A percentile compares a stretch with the other conserved stretches of the same genome.
These are phyloP conservation scores for Calidris pugnax DNA, from an alignment of 2,113 vertebrate species.

Conservation along the genomic window DNA sequence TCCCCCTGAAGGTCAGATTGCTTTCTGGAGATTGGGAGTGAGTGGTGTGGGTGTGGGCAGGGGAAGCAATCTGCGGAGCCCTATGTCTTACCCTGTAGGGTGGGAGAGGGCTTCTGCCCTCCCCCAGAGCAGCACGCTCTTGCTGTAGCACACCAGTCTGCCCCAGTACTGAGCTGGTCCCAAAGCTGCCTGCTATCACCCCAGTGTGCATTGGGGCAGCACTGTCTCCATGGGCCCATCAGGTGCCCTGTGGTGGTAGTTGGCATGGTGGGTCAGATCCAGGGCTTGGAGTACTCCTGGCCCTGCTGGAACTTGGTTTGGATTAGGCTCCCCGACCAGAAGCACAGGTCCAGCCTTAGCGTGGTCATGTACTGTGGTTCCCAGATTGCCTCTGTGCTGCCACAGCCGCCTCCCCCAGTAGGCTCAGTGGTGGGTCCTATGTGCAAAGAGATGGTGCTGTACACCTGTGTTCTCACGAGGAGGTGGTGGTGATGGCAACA, in stretches of 20 bases:
- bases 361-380: neutral
- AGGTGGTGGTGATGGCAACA: neutral
- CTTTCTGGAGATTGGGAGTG: neutral
- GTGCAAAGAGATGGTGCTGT: neutral
- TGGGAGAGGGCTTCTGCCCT: neutral
- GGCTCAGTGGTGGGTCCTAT: fast-evolving
- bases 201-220: fast-evolving
- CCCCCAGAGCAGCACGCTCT: neutral
- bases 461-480: neutral
- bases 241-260: neutral
- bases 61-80: neutral
- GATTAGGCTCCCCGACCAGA: neutral
- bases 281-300: neutral
- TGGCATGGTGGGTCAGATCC: neutral
- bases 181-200: neutral
- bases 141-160: neutral
- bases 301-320: neutral
- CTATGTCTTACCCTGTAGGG: fast-evolving
- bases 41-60: neutral
- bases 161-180: neutral
- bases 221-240: neutral
- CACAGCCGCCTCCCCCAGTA: neutral
- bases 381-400: neutral
- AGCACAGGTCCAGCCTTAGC: neutral
- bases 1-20: neutral